A percentile compares a stretch with the other conserved stretches of the same genome.
Evolutionary conservation across 2,797 vertebrate species (phyloP).

Genomic region (Hipposideros larvatus): DNA sequence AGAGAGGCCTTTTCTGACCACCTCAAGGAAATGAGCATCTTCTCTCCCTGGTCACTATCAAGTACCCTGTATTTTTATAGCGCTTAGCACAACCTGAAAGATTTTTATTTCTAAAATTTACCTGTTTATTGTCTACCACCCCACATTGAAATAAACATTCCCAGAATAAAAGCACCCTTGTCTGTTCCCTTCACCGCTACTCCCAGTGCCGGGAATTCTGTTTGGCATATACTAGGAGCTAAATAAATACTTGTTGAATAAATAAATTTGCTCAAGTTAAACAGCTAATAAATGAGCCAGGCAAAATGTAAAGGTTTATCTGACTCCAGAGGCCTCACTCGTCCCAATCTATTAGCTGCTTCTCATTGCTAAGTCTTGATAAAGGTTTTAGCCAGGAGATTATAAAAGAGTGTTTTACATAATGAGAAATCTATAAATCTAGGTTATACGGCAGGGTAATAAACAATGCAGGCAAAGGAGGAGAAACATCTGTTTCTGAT

Average conservation of each 20-base stretch:
- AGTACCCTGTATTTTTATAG: neutral
- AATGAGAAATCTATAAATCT: conserved; percentile 73
- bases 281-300: neutral
- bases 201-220: neutral
- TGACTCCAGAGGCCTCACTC: neutral
- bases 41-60: neutral
- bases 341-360: neutral
- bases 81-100: neutral
- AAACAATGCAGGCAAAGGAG: conserved; percentile 35
- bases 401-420: conserved; percentile 42
- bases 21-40: neutral
- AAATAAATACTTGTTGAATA: neutral
- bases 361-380: conserved; percentile 35
- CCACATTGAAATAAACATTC: neutral
- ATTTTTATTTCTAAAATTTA: neutral
- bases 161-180: neutral
- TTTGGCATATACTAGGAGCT: neutral
- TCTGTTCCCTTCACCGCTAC: neutral
- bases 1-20: neutral
- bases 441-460: conserved; percentile 9
- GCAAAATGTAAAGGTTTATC: neutral
- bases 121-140: neutral
- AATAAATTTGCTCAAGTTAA: neutral
- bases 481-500: conserved; percentile 71
- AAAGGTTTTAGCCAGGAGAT: conserved; percentile 45